These are phyloP conservation scores for Rhodinocichla rosea DNA, from an alignment of 2,113 vertebrate species.

Conservation along the genomic window DNA sequence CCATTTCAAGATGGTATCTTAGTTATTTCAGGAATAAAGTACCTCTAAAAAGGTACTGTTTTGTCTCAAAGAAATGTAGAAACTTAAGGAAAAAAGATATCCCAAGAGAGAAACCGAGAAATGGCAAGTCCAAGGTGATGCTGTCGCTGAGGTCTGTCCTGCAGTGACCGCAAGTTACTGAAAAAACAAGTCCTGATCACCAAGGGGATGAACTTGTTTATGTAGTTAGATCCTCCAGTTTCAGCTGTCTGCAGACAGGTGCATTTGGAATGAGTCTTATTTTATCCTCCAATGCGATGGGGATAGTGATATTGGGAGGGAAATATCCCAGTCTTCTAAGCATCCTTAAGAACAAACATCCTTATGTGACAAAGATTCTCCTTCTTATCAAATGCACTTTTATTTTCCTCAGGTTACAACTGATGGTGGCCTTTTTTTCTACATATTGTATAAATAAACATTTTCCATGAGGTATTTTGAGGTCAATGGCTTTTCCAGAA, in stretches of 20 bases:
- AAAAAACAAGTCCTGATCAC: background rate
- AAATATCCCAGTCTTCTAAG: background rate
- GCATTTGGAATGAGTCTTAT: background rate
- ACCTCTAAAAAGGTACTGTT: background rate
- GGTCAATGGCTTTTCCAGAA: background rate
- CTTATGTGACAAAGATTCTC: background rate
- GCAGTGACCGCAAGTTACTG: background rate
- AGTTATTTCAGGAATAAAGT: background rate
- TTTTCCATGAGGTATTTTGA: background rate
- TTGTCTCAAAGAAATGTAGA: background rate
- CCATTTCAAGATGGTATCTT: background rate
- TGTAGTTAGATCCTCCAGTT: background rate
- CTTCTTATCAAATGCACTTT: background rate
- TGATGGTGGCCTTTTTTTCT: background rate
- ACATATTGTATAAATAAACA: background rate
- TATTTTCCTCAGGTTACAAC: background rate
- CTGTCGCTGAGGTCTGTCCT: background rate
- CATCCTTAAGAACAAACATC: background rate
- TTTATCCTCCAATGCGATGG: background rate
- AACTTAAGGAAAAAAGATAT: background rate
- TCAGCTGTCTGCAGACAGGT: background rate
- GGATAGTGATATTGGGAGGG: too few relatives aligned
- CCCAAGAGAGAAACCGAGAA: background rate
- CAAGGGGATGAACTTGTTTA: background rate
- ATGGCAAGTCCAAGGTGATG: background rate